Evolutionary conservation across 2,888 invertebrate species (phyloP), one percentile per base, ranked within the genome.

Genomic region (Lepidonotus clava): DNA sequence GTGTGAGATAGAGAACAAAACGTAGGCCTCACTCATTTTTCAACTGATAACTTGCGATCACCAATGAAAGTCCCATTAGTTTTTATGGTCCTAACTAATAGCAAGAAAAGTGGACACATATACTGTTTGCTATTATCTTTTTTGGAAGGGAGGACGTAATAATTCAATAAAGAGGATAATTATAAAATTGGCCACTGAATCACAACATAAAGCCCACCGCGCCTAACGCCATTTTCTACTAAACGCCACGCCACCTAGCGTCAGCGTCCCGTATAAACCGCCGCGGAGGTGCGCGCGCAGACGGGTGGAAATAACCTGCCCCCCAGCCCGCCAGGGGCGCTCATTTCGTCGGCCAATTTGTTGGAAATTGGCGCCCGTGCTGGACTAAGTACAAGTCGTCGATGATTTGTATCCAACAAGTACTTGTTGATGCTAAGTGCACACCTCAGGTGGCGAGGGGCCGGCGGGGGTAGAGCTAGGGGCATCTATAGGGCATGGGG

Each of bases 351-450:
- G 61, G 61, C n/a, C 61, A 61, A 61, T 61, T 61, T 61, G 61
- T 24, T 28, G 61, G 61, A 24, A 61, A 61, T 61, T 61, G 61
- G 61, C 61, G 61, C 61, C 28, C 28, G 61, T 32, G 61, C 28
- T 32, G 28, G 28, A 61, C 61, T 61, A 61, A 61, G 61, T 61
- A 61, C 28, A 61, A 61, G 61, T 61, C 61, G 61, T 18, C n/a
- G 61, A 61, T 61, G 61, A 61, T 61, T 61, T 61, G 61, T 61
- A 61, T 61, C 61, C 61, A 61, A 61, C 61, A 61, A 61, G 61
- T 61, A 32, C 61, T 32, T 61, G 61, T 61, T 61, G 28, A 32
- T 11, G 61, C 61, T 61, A 61, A 61, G 24, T 61, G 24, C 28
- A 61, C 61, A 61, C 61, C 61, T 18, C 61, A 28, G 61, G 61